These are phyloP conservation scores for Ctena decussata DNA, from an alignment of 2,888 invertebrate genomes.

Conservation along the genomic window DNA sequence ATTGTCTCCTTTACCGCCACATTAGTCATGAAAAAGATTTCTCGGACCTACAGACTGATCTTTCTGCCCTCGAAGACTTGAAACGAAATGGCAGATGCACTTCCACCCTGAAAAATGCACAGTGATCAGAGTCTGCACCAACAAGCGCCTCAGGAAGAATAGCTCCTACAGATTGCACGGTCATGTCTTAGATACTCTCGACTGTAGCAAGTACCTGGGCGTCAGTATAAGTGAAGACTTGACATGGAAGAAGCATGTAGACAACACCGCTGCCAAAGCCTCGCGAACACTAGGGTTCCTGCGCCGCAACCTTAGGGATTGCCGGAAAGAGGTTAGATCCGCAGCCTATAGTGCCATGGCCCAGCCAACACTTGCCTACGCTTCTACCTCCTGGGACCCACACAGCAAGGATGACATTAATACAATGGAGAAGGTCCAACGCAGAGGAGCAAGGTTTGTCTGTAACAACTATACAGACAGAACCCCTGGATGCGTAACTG, in stretches of 20 bases:
- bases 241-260: not conserved
- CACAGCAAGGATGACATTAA: not conserved
- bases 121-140: constrained; percentile 4
- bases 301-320: not conserved
- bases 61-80: constrained; percentile 26
- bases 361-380: not conserved
- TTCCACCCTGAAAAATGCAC: constrained; percentile 42
- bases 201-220: not conserved
- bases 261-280: not conserved
- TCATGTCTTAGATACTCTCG: not conserved
- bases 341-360: not conserved
- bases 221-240: not conserved
- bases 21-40: not conserved
- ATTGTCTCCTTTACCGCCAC: not conserved
- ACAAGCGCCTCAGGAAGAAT: not conserved
- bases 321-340: not conserved
- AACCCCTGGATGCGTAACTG: not conserved
- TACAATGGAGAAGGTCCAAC: not conserved
- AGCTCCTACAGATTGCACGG: not conserved
- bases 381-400: not conserved
- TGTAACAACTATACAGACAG: constrained; percentile 1
- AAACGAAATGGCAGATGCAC: constrained; percentile 38
- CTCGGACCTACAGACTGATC: constrained; percentile 21
- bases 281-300: not conserved
- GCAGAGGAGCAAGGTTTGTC: not conserved